Base-by-base conservation (phyloP, 1,140 invertebrate genomes). In the Manduca sexta region DNA sequence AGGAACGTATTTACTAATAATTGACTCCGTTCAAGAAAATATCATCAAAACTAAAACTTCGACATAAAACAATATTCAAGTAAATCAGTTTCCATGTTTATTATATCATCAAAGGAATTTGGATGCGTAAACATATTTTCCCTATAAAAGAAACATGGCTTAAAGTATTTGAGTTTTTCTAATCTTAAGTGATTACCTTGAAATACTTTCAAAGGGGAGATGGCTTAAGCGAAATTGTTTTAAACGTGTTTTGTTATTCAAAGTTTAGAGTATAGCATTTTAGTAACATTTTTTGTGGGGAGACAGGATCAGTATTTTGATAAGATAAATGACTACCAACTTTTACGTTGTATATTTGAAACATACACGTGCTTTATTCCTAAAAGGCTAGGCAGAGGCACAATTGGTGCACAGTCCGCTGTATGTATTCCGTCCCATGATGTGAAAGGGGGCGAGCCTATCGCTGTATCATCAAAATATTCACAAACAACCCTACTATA, bases 151-250 rank as follows among this genome's bases (percentile, higher is more conserved):
- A 81, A 78, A 74, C 69, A 74, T 67, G 64, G 55, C 66, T 74
- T 74, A 78, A 79, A 70, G 69, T 71, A 64, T 74, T 79, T 70
- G 56, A 69, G 66, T 75, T 78, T 74, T 69, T 55, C 40, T 70
- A 77, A 70, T 79, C 75, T 77, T 67, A 68, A 67, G 64, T 74
- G 75, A 84, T 81, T 79, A 84, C 70, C 61, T 74, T 74, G 62
- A 71, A 79, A 78, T 74, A 73, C 69, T 76, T 83, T 75, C 56
- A 68, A 60, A 70, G 61, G 67, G 66, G 64, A 58, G 63, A 56
- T 60, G 60, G 44, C 51, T 45, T 50, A 58, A 58, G 52, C 56
- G 63, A 73, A 70, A 72, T 76, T 72, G 62, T 76, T 82, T 73
- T 73, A 61, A 42, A 62, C 58, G 66, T 66, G 60, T 73, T 71